These are phyloP conservation scores for Dichetophora obliterata DNA, from an alignment of 2,888 invertebrate species.

Conservation along the genomic window DNA sequence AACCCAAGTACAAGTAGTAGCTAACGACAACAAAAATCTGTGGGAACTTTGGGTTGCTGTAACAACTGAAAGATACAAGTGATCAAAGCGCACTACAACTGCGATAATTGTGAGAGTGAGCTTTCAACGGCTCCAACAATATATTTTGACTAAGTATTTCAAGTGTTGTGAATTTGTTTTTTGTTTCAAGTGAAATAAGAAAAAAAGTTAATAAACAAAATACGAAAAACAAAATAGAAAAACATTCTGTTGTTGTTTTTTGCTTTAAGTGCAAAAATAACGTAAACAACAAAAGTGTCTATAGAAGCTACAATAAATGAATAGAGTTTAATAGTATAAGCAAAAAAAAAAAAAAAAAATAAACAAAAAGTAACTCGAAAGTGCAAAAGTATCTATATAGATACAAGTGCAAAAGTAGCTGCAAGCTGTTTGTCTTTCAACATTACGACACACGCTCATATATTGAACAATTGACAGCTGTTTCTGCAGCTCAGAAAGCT, in stretches of 20 bases:
- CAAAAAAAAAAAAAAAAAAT: background rate
- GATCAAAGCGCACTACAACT: background rate
- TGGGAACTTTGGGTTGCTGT: background rate
- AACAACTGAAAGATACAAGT: background rate
- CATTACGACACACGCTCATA: too few species aligned
- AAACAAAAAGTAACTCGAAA: background rate
- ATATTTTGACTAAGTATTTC: background rate
- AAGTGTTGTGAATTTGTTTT: background rate
- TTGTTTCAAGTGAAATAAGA: background rate
- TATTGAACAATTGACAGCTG: slow-evolving; percentile 10
- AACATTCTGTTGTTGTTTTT: slow-evolving; percentile 3
- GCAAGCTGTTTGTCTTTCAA: background rate
- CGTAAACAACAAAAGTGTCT: background rate
- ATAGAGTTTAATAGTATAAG: background rate
- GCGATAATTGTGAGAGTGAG: too few species aligned
- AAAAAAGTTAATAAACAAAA: background rate
- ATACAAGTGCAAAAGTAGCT: slow-evolving; percentile 1
- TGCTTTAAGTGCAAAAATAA: background rate
- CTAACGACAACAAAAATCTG: background rate
- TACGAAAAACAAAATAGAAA: background rate
- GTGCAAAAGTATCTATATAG: slow-evolving; percentile 3
- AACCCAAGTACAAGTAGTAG: background rate
- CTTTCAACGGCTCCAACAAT: background rate
- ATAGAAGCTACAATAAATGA: background rate
- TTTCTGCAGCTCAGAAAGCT: background rate